phyloP scores from a whole-genome alignment of 2,888 invertebrate genomes.

The Heterodera filipjevi region DNA sequence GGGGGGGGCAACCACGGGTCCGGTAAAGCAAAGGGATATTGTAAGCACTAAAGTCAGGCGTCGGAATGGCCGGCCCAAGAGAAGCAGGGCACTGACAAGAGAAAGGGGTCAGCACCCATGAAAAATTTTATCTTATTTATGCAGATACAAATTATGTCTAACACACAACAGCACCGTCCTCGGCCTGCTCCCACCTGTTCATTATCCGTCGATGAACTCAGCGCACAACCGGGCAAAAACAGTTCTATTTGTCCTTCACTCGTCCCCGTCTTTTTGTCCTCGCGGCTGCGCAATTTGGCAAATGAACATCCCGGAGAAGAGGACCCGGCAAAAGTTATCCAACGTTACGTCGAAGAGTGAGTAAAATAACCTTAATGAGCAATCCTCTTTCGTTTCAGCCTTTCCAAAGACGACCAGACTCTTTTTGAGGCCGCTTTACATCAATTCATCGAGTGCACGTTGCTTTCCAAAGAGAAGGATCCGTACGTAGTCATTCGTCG shows the following conservation, averaged over 20 bases:
- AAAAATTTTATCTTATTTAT: too few species aligned
- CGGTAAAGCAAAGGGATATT: too few species aligned
- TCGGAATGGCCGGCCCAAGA: too few species aligned
- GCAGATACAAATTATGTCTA: too few species aligned
- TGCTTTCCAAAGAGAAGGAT: conserved; percentile 58
- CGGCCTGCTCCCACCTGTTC: background rate
- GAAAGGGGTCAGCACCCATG: too few species aligned
- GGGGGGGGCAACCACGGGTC: too few species aligned
- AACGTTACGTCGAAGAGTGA: conserved; percentile 55
- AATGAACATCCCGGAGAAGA: conserved; percentile 35
- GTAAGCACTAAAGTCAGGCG: too few species aligned
- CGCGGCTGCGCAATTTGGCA: conserved; percentile 38
- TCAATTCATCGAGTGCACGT: conserved; percentile 58
- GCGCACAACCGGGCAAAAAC: conserved; percentile 3
- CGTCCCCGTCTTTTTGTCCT: conserved; percentile 41
- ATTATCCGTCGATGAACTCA: conserved; percentile 19
- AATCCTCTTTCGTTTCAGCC: conserved; percentile 29
- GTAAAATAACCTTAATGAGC: background rate
- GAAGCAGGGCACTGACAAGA: too few species aligned
- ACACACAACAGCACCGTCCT: background rate
- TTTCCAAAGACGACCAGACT: conserved; percentile 48
- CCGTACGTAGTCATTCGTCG: conserved; percentile 58
- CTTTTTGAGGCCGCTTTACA: conserved; percentile 54
- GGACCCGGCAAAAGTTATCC: conserved; percentile 49
- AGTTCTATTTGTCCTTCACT: conserved; percentile 36